Conservation (phyloP, 2,888 invertebrate genomes). For the Macrophya alboannulata region DNA sequence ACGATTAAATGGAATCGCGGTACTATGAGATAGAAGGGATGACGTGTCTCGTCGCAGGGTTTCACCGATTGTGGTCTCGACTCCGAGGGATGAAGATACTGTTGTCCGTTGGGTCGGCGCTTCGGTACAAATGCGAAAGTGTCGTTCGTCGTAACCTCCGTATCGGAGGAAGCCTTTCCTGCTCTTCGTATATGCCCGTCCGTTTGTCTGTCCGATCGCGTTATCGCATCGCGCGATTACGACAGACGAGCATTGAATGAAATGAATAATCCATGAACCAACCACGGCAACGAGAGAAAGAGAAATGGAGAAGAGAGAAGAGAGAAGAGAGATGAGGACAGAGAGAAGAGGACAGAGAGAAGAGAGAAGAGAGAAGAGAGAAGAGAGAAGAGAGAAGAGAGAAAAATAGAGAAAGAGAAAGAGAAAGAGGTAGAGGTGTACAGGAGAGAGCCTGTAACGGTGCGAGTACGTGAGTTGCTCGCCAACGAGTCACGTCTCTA, state of each 20-base stretch:
- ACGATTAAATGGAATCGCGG: constrained; percentile 52
- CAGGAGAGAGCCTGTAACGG: constrained; percentile 64
- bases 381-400: not conserved
- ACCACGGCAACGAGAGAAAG: constrained; percentile 1
- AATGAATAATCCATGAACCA: constrained; percentile 52
- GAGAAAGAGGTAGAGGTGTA: not conserved
- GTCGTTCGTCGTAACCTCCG: constrained; percentile 24
- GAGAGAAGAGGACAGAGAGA: not conserved
- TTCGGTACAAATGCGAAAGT: constrained; percentile 30
- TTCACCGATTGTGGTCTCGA: not conserved
- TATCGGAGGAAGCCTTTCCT: not conserved
- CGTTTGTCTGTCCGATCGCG: constrained; percentile 23
- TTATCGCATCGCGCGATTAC: constrained; percentile 54
- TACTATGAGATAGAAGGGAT: constrained; percentile 14
- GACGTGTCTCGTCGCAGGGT: constrained; percentile 23
- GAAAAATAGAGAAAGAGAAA: not conserved
- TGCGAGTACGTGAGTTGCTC: constrained; percentile 63
- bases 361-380: not conserved
- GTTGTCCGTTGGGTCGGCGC: not conserved
- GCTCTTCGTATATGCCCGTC: not conserved
- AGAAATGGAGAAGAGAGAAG: not conserved
- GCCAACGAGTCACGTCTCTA: constrained; percentile 51
- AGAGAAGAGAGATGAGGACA: not conserved
- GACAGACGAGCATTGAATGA: constrained; percentile 48
- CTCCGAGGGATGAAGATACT: constrained; percentile 1